phyloP scores from a whole-genome alignment of 2,113 vertebrate species.

The Synchiropus splendidus region DNA sequence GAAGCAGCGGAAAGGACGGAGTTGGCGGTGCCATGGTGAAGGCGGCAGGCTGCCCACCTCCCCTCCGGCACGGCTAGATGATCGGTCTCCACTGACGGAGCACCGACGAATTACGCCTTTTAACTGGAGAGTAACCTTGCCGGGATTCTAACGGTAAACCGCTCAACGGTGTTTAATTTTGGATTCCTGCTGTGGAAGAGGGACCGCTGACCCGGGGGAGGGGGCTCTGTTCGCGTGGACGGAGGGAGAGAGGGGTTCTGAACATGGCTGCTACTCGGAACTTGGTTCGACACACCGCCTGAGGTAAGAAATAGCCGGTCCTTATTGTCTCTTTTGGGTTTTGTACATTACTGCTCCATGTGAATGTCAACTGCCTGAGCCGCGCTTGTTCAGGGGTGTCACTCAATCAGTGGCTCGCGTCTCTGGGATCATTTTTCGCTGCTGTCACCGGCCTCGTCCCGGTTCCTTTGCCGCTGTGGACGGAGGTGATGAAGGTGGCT shows the following conservation, averaged over 20 bases:
- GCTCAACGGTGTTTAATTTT: conserved; percentile 5
- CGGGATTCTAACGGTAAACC: conserved; percentile 22
- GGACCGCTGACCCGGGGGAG: conserved; percentile 52
- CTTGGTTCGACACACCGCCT: conserved; percentile 64
- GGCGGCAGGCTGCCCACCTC: conserved; percentile 43
- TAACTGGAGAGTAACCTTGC: conserved; percentile 19
- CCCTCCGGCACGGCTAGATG: conserved; percentile 42
- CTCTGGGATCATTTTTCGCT: conserved; percentile 6
- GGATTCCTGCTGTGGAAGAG: conserved; percentile 44
- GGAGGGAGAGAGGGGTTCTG: conserved; percentile 55
- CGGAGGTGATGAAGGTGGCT: no score
- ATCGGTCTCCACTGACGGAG: conserved; percentile 20
- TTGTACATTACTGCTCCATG: neutral
- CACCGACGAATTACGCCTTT: conserved; percentile 25
- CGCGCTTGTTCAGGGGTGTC: neutral
- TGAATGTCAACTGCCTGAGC: neutral
- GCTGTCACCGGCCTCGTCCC: conserved; percentile 34
- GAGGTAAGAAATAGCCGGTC: conserved; percentile 57
- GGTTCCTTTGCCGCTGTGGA: conserved; percentile 3
- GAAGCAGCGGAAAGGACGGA: neutral
- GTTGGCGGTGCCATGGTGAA: conserved; percentile 15
- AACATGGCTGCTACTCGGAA: conserved; percentile 70
- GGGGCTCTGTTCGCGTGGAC: conserved; percentile 63
- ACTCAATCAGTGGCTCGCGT: conserved; percentile 2
- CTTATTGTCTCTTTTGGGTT: neutral